These are phyloP conservation scores for Axis porcinus DNA, from an alignment of 2,113 vertebrate genomes.

Conservation along the genomic window DNA sequence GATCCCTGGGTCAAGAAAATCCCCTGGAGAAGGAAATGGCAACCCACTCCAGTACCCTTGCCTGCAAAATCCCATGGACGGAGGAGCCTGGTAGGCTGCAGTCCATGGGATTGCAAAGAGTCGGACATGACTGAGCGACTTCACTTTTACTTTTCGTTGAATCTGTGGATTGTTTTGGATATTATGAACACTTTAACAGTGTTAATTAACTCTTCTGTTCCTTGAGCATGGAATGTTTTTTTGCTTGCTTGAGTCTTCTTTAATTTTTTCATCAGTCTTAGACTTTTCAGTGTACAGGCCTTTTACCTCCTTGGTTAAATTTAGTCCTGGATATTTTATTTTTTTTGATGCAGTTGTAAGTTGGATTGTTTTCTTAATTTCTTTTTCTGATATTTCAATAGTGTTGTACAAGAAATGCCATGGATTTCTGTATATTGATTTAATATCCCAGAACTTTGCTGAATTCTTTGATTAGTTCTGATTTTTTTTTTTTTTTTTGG, in stretches of 20 bases:
- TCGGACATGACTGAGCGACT: not conserved
- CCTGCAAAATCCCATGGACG: not conserved
- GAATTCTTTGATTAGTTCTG: not conserved
- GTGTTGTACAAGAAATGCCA: not conserved
- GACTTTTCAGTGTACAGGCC: not conserved
- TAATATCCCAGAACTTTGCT: not conserved
- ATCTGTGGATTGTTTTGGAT: not conserved
- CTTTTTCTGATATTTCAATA: not conserved
- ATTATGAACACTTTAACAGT: not conserved
- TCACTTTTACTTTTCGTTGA: not conserved
- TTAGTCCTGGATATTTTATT: not conserved
- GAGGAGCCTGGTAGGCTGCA: not conserved
- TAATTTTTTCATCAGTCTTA: not conserved
- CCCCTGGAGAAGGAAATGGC: not conserved
- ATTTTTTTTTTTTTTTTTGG: not conserved
- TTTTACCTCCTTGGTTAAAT: not conserved
- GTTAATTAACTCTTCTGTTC: not conserved
- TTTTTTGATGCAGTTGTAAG: not conserved
- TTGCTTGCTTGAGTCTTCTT: not conserved
- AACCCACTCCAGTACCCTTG: not conserved
- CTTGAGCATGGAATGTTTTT: not conserved
- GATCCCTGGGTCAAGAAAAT: not conserved
- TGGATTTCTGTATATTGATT: not conserved
- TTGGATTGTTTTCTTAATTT: not conserved
- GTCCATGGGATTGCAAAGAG: not conserved